Evolutionary conservation across 1,140 invertebrate genomes (phyloP).

Genomic region (Pentalonia nigronervosa): DNA sequence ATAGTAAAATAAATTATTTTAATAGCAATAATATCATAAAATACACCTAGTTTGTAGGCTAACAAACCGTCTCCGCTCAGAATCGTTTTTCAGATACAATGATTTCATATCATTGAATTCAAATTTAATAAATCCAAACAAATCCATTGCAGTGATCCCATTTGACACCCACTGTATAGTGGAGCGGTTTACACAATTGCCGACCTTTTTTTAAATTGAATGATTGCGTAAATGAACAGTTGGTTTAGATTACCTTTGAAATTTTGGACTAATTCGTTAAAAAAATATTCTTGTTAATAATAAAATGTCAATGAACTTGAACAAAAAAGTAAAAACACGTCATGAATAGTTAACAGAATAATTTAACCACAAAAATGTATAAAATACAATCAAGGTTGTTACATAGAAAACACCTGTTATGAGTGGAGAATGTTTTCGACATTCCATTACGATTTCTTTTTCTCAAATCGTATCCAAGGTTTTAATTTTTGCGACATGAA

Average conservation of each 20-base stretch:
- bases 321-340: neutral
- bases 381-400: slow-evolving; percentile 23
- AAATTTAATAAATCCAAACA: too few species aligned
- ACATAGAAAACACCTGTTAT: slow-evolving; percentile 16
- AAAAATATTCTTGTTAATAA: neutral
- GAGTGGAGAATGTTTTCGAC: slow-evolving; percentile 5
- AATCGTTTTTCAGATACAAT: too few species aligned
- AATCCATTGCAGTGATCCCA: too few species aligned
- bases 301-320: slow-evolving; percentile 32
- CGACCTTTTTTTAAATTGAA: neutral
- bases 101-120: too few species aligned
- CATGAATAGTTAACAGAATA: neutral
- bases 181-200: too few species aligned
- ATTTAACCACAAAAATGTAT: slow-evolving; percentile 20
- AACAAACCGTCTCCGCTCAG: too few species aligned
- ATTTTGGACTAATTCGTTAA: neutral
- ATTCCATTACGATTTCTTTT: slow-evolving; percentile 46
- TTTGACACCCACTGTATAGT: too few species aligned
- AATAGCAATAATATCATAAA: too few species aligned
- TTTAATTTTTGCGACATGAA: slow-evolving; percentile 15
- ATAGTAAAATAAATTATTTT: too few species aligned
- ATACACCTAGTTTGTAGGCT: too few species aligned
- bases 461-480: slow-evolving; percentile 23
- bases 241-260: neutral
- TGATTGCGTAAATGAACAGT: neutral